Evolutionary conservation across 2,888 invertebrate genomes (phyloP).

Genomic region (Heteromyza rotundicornis): DNA sequence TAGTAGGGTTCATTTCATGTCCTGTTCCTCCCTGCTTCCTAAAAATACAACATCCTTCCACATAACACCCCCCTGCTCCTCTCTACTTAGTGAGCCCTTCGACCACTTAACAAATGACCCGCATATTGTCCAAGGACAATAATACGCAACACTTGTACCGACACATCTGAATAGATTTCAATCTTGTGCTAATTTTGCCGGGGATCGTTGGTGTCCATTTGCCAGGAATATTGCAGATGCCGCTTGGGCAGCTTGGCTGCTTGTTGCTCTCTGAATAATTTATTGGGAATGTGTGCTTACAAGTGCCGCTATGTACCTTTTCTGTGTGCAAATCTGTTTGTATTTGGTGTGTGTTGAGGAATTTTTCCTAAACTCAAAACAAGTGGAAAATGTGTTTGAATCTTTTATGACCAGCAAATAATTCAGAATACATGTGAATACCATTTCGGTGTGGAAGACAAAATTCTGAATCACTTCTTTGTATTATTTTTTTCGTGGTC

Average conservation of each 20-base stretch:
- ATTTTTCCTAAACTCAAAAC: constrained; percentile 19
- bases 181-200: constrained; percentile 39
- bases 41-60: too few species aligned
- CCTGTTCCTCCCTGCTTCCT: too few species aligned
- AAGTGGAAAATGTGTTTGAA: constrained; percentile 40
- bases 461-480: too few species aligned
- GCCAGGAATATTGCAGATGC: too few species aligned
- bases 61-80: too few species aligned
- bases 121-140: constrained; percentile 41
- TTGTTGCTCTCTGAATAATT: constrained; percentile 52
- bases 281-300: constrained; percentile 47
- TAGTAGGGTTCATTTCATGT: too few species aligned
- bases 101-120: constrained; percentile 40
- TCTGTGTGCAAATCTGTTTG: constrained; percentile 11
- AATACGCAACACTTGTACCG: constrained; percentile 39
- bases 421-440: constrained; percentile 35
- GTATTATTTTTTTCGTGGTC: too few species aligned
- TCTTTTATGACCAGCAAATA: constrained; percentile 39
- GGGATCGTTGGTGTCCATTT: constrained; percentile 4
- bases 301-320: constrained; percentile 42
- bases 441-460: too few species aligned
- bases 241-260: too few species aligned
- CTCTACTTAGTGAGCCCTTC: too few species aligned
- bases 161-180: constrained; percentile 47
- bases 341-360: neutral